phyloP scores from a whole-genome alignment of 2,113 vertebrate species.

The Ceuthmochares aereus region DNA sequence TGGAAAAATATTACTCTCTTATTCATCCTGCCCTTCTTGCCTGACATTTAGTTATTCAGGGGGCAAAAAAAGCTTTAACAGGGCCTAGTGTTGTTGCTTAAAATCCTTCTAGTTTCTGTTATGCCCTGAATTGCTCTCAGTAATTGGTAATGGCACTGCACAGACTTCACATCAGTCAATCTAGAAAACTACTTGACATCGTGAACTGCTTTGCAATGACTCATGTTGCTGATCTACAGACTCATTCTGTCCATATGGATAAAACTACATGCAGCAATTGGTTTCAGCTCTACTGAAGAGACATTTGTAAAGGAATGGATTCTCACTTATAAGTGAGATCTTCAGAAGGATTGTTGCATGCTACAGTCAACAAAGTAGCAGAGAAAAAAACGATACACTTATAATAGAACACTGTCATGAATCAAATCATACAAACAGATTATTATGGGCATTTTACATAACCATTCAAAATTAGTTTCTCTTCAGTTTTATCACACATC shows the following conservation, averaged over 20 bases:
- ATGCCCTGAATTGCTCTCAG: not conserved
- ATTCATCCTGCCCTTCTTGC: not conserved
- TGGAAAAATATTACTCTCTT: not conserved
- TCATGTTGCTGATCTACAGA: conserved; percentile 35
- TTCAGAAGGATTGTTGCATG: conserved; percentile 26
- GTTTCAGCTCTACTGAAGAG: not conserved
- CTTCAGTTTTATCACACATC: not conserved
- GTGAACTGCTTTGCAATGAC: conserved; percentile 28
- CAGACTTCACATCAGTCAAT: not conserved
- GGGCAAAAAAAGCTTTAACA: not conserved
- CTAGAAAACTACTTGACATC: not conserved
- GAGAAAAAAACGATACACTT: not conserved
- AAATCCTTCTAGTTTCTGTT: not conserved
- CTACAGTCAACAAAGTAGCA: not conserved
- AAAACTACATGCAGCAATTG: not conserved
- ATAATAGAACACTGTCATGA: conserved; percentile 13
- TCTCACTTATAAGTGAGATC: conserved; percentile 27
- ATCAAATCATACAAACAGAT: conserved; percentile 34
- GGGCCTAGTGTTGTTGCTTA: not conserved
- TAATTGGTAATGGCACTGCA: not conserved
- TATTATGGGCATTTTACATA: conserved; percentile 38
- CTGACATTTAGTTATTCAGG: not conserved
- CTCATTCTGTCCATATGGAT: conserved; percentile 5
- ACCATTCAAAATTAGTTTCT: conserved; percentile 27
- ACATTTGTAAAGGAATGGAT: not conserved